A percentile compares a stretch with the other conserved stretches of the same genome.
Conservation (phyloP, 2,113 vertebrate genomes). For the Bos javanicus region DNA sequence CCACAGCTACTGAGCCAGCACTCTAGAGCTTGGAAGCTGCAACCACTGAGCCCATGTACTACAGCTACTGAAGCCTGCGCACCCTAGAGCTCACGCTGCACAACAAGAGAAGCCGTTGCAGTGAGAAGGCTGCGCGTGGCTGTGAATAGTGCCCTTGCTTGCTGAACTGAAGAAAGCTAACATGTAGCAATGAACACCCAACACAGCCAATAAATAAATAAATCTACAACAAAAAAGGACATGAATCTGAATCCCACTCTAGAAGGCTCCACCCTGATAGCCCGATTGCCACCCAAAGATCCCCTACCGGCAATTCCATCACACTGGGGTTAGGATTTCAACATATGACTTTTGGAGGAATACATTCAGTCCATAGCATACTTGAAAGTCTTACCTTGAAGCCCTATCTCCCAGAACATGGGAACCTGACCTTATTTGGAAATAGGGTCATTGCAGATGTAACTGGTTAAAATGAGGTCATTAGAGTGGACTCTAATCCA, state of each 20-base stretch:
- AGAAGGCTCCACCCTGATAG: background rate
- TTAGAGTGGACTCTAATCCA: background rate
- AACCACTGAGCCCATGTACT: background rate
- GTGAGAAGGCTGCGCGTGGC: fast-evolving
- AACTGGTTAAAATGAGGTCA: background rate
- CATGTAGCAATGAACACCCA: background rate
- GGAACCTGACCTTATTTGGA: background rate
- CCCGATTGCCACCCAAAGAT: background rate
- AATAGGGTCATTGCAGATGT: background rate
- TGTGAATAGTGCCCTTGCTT: background rate
- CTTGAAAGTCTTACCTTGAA: background rate
- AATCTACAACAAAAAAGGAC: background rate
- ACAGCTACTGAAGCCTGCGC: background rate
- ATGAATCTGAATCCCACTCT: background rate
- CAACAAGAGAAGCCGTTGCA: background rate
- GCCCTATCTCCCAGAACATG: background rate
- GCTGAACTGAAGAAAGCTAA: background rate
- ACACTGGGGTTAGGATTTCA: background rate
- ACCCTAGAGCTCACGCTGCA: background rate
- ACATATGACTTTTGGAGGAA: background rate
- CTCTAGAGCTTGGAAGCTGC: background rate
- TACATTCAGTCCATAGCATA: background rate
- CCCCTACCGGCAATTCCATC: background rate
- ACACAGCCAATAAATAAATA: background rate
- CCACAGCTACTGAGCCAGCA: background rate